Evolutionary conservation across 2,113 vertebrate genomes (phyloP).

Genomic region (Thermophis baileyi): DNA sequence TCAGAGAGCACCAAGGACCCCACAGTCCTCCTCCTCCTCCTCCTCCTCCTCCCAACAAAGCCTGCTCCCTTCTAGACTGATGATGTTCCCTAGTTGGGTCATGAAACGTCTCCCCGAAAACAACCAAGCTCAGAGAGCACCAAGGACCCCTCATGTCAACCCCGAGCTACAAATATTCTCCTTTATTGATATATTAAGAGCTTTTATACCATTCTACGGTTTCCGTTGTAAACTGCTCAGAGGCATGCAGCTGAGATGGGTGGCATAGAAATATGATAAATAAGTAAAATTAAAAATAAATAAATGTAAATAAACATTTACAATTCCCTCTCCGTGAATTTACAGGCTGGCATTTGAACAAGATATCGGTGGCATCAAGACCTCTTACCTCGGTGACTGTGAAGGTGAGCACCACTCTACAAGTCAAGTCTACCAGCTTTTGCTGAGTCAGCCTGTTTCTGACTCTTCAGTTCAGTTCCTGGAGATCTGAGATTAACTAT

Average conservation of each 20-base stretch:
- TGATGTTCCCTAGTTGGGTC: too few species aligned
- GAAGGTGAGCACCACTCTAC: constrained; percentile 77
- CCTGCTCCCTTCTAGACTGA: too few species aligned
- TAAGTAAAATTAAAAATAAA: not conserved
- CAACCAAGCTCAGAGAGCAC: too few species aligned
- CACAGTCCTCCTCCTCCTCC: too few species aligned
- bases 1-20: too few species aligned
- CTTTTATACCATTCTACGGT: not conserved
- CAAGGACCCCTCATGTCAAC: too few species aligned
- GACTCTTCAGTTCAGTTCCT: not conserved
- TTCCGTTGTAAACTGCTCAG: too few species aligned
- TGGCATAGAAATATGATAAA: not conserved
- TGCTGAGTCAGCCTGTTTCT: not conserved
- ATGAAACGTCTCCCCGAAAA: not conserved
- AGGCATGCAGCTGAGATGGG: not conserved
- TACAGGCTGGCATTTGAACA: constrained; percentile 85
- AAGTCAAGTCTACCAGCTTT: not conserved
- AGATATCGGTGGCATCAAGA: constrained; percentile 85
- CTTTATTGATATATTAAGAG: not conserved
- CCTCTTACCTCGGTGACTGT: constrained; percentile 89
- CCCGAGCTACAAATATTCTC: not conserved
- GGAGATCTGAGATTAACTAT: not conserved
- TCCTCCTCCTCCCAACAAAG: too few species aligned
- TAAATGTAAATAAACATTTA: not conserved
- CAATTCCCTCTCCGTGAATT: not conserved